A percentile compares a stretch with the other conserved stretches of the same genome.
phyloP scores from a whole-genome alignment of 2,888 invertebrate species.

The Elysia crispata region DNA sequence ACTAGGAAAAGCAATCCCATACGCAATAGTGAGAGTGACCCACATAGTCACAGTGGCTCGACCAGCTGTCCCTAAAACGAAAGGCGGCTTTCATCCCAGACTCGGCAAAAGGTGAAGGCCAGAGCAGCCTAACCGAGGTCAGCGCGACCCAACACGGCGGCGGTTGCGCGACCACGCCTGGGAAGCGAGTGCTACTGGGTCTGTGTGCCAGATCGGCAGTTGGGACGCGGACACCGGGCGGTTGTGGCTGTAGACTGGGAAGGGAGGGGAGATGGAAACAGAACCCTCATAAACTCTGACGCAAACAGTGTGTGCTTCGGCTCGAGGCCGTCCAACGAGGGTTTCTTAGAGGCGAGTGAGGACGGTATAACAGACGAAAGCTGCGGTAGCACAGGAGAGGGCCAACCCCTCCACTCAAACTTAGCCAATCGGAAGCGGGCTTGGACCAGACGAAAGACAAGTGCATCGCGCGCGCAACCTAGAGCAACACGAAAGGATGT shows the following conservation, averaged over 20 bases:
- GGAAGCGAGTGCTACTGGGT: too few species aligned
- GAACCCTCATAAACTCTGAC: background rate
- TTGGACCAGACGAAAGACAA: background rate
- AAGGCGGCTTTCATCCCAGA: too few species aligned
- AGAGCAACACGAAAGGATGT: too few species aligned
- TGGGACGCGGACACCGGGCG: too few species aligned
- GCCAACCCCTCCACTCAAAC: conserved; percentile 17
- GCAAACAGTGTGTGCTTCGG: too few species aligned
- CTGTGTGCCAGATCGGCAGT: too few species aligned
- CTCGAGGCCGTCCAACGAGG: background rate
- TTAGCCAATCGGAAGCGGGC: conserved; percentile 18
- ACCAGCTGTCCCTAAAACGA: conserved; percentile 10
- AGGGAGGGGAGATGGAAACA: background rate
- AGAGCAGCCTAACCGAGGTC: conserved; percentile 32
- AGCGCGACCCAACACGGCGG: conserved; percentile 42
- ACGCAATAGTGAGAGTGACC: conserved; percentile 4
- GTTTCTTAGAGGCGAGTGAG: conserved; percentile 14
- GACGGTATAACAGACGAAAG: background rate
- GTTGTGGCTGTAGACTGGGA: background rate
- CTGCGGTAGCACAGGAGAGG: background rate
- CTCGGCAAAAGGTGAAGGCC: conserved; percentile 25
- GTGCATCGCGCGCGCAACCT: too few species aligned
- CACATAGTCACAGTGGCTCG: background rate
- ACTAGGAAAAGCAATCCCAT: too few species aligned
- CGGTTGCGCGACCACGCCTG: background rate